Base-by-base conservation (phyloP, 2,797 vertebrate genomes). In the Gastrophryne carolinensis region DNA sequence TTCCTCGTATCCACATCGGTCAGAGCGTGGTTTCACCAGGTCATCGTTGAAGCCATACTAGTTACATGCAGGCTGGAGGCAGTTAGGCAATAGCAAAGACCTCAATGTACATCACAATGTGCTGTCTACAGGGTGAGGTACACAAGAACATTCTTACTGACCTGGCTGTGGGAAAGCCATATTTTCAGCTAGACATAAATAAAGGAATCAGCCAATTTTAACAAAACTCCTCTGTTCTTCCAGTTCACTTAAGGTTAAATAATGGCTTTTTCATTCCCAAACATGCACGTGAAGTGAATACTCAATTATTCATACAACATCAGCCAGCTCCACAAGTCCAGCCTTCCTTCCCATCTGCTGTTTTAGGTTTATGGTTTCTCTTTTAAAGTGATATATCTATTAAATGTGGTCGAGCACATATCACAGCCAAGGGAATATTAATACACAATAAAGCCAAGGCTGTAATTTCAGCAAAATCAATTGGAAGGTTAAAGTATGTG, bases 381-480 rank as follows among this genome's bases (percentile, higher is more conserved):
- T 32, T 44, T 77, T 56, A 69, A 62, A 62, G 66, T 70, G 35
- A 77, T 70, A 56, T 26, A 70, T 63, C 74, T 77, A 70, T 77
- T 64, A 47, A 70, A 47, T 70, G 58, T 56, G 47, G 74, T 52
- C 27, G 58, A 56, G 60, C 58, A 63, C 61, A 64, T 63, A 71
- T 64, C 52, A 63, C 67, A 72, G 67, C 60, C 52, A 47, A 30
- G 75, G 75, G 75, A 72, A 72, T 78, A 72, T 72, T 78, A 78
- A 78, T 65, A 72, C 39, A 65, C 75, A 65, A 56, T 72, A 53
- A 72, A 72, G 23, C 60, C 37, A 23, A 41, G 61, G 29, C 50
- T 71, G 60, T 58, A 65, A 78, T 78, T 78, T 78, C 53, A 65
- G 60, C 60, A 72, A 72, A 72, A 78, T 78, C 75, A 78, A 78